Conservation (phyloP, 2,113 vertebrate genomes). For the Tachysurus vachellii region DNA sequence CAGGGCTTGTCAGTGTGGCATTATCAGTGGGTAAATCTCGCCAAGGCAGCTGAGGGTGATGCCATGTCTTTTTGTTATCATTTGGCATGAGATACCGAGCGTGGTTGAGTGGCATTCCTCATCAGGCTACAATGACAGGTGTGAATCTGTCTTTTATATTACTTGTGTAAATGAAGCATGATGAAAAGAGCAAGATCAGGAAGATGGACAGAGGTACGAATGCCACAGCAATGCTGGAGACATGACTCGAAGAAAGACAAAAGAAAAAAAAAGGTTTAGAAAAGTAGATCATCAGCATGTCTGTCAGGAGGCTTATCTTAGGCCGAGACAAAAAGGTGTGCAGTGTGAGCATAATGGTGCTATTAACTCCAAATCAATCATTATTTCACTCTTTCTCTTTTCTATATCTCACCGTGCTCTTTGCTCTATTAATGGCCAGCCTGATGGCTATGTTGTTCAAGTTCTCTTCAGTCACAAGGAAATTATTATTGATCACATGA, state of each 20-base stretch:
- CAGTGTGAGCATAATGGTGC: conserved; percentile 42
- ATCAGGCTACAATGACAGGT: conserved; percentile 51
- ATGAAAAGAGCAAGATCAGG: conserved; percentile 31
- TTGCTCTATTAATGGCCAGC: neutral
- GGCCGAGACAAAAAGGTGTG: conserved; percentile 52
- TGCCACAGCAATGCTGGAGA: conserved; percentile 38
- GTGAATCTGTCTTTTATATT: conserved; percentile 44
- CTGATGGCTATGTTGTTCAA: neutral
- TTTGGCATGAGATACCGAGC: conserved; percentile 40
- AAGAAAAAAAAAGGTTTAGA: neutral
- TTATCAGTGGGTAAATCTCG: conserved; percentile 47
- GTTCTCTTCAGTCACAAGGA: neutral
- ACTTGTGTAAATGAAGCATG: conserved; percentile 32
- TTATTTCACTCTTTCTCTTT: conserved; percentile 17
- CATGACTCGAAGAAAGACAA: conserved; percentile 58
- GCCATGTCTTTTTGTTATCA: conserved; percentile 39
- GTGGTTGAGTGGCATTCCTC: neutral
- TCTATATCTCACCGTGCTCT: neutral
- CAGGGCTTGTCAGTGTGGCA: conserved; percentile 26
- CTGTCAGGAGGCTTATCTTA: conserved; percentile 60
- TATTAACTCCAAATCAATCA: conserved; percentile 25
- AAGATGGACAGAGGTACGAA: conserved; percentile 58
- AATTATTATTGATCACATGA: neutral
- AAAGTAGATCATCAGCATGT: conserved; percentile 60
- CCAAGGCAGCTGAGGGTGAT: conserved; percentile 42